Conservation (phyloP, 2,113 vertebrate species). For the Dryoscopus gambensis region DNA sequence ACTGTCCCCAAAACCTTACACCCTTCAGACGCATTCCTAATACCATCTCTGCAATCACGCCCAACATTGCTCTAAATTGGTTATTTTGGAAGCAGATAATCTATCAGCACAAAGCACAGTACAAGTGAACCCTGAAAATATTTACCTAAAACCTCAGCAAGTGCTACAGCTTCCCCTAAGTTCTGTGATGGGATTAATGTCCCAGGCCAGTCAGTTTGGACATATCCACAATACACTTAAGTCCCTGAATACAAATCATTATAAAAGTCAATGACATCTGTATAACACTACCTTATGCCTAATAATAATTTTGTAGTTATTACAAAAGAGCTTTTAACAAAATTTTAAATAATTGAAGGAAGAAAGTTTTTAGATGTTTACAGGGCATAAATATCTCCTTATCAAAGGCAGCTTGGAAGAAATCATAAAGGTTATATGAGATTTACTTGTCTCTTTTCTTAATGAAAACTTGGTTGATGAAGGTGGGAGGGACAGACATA, state of each 20-base stretch:
- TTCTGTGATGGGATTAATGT: not conserved
- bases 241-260: not conserved
- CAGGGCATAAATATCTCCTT: not conserved
- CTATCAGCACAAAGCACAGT: not conserved
- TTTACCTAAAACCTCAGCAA: not conserved
- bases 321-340: not conserved
- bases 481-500: not conserved
- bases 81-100: not conserved
- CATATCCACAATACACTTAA: not conserved
- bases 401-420: not conserved
- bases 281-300: not conserved
- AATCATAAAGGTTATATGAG: not conserved
- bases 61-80: not conserved
- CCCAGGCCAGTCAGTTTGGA: not conserved
- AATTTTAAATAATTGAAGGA: not conserved
- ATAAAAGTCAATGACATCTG: not conserved
- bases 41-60: not conserved
- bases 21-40: not conserved
- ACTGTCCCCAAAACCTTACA: not conserved
- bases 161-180: not conserved
- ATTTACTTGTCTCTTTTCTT: not conserved
- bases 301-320: not conserved
- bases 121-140: not conserved
- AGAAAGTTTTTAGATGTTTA: not conserved
- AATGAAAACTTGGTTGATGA: not conserved